Evolutionary conservation across 2,888 invertebrate species (phyloP), one percentile per base, ranked within the genome.

Genomic region (Archips crataeganus): DNA sequence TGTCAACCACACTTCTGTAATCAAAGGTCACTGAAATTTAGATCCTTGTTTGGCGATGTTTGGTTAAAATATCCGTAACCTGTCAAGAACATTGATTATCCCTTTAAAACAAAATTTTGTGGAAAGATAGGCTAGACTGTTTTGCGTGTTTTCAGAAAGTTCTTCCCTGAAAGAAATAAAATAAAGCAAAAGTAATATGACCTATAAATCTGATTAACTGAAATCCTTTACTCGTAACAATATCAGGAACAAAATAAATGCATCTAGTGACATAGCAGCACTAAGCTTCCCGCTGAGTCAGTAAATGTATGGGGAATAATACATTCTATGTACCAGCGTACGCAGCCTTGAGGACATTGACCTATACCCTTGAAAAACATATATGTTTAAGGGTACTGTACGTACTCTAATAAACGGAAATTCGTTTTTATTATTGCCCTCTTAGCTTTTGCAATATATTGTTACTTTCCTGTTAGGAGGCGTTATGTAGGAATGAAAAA

Each of bases 161-260:
- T 23, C 23, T 8, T 42, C 2, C 42, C 9, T 2, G 6, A 23
- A 23, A 23, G 0, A 47, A 47, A 49, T 23, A 36, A 13, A 59
- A 67, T 39, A 34, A 8, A 49, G 23, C 49, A 32, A 11, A 13
- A 23, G 23, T 61, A 49, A 9, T 23, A 59, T 42, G 13, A 64
- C n/a, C 45, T 54, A 34, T 57, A 67, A 66, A 60, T 36, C 36
- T n/a, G 63, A 57, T 47, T 42, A 68, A 61, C 39, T 65, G 61
- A 54, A 73, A 70, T 65, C 65, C 45, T 64, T 49, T 70, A 51
- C 70, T 54, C 64, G 74, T 74, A 45, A 65, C 54, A 65, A 60
- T 70, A 54, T 75, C 39, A 70, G 61, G 57, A 70, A 77, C 78
- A 76, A 77, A 74, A 76, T 74, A 76, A 79, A 75, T 70, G 77